Base-by-base conservation (phyloP, 2,797 vertebrate species). In the Apogon hyalosoma region DNA sequence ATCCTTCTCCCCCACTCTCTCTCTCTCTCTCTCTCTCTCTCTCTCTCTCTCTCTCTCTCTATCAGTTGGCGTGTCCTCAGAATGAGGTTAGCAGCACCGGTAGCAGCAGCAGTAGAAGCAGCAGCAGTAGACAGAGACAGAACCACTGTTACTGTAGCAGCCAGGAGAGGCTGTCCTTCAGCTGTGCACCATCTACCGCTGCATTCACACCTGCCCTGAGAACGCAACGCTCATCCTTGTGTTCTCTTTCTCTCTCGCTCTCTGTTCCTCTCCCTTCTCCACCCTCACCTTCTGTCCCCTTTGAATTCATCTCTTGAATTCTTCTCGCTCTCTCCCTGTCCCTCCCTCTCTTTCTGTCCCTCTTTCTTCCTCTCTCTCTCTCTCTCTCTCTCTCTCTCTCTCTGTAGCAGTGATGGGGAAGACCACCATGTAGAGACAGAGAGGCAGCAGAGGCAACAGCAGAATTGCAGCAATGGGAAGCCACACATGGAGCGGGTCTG, bases 401-500 rank as follows among this genome's bases (percentile, higher is more conserved):
- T 90, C 82, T 90, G 80, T 94, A 96, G 95, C 95, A 95, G 91
- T 94, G 86, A 92, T 87, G 93, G 93, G 95, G 94, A 92, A 91
- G 94, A 95, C 94, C 95, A 98, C 92, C 96, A 97, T 97, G 97
- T 98, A 97, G 96, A 93, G 93, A 93, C 93, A 85, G 84, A 90
- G 90, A 87, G 85, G 83, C 93, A 94, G 83, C 60, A 38, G 83
- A 80, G 72, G 88, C 78, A 90, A 82, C 79, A 86, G 82, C 85
- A 83, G 79, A 86, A 86, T 49, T 91, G 79, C 94, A 96, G 90
- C 77, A 93, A 99, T 98, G 97, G 97, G 92, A 94, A 93, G 86
- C 90, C 70, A 92, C 95, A 94, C 94, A 95, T 96, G 96, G 96
- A 97, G 94, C 85, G 92, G 93, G 89, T 93, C 94, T 88, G 95